A percentile compares a stretch with the other conserved stretches of the same genome.
These are phyloP conservation scores for Cyphomyrus plagiostoma DNA, from an alignment of 2,113 vertebrate genomes.

Conservation along the genomic window DNA sequence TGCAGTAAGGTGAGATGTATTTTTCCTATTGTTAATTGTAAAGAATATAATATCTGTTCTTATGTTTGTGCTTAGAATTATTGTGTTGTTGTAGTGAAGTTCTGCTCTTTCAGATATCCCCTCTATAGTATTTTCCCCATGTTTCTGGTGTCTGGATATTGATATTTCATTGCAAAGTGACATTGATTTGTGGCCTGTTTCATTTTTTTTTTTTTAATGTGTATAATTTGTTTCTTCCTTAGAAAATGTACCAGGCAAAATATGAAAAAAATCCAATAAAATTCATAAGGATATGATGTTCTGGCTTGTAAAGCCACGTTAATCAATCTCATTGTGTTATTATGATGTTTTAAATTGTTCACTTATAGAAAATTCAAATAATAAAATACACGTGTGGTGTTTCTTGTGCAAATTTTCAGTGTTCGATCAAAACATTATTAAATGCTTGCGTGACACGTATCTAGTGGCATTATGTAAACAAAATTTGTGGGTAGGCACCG, in stretches of 20 bases:
- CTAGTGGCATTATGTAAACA: not conserved
- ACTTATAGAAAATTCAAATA: not conserved
- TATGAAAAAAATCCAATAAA: conserved; percentile 36
- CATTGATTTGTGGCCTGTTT: conserved; percentile 35
- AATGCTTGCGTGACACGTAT: not conserved
- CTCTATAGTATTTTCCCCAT: not conserved
- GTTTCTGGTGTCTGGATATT: not conserved
- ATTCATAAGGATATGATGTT: not conserved
- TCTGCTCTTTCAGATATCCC: not conserved
- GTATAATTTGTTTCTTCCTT: conserved; percentile 23
- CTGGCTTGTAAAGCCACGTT: not conserved
- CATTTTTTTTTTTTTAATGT: conserved; percentile 35
- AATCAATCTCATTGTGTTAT: not conserved
- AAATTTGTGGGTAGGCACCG: not conserved
- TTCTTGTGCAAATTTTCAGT: not conserved
- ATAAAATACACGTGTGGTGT: not conserved
- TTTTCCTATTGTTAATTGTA: conserved; percentile 3
- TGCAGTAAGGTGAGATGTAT: not conserved
- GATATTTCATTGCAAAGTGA: conserved; percentile 18
- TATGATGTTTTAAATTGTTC: not conserved
- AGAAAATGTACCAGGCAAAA: conserved; percentile 36
- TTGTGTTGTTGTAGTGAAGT: conserved; percentile 6
- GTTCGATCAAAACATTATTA: not conserved
- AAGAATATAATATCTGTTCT: conserved; percentile 1
- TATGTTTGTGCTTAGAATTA: conserved; percentile 1